Base-by-base conservation (phyloP, 2,888 invertebrate species). In the Phalangium opilio region DNA sequence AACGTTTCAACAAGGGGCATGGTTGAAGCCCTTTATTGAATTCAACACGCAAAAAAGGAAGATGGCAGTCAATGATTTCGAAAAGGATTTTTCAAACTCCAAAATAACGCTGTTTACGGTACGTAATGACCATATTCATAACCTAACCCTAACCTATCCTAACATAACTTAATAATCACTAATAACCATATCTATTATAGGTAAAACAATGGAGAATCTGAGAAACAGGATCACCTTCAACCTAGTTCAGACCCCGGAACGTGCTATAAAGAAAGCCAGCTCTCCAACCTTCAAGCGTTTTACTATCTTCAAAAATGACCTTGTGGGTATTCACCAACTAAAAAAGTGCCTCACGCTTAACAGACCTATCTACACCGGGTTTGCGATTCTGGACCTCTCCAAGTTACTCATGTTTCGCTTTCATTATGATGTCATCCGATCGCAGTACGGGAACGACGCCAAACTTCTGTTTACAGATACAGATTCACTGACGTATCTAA, bases 21-120 rank as follows among this genome's bases (percentile, higher is more conserved):
- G 56, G 57, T 38, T 60, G 43, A 50, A 56, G 43, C 43, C 47
- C 2, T 64, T 66, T 44, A 58, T 50, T 2, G 19, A n/a, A 10
- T 27, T 48, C 4, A 50, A 52, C 43, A 43, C 48, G 3, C 21
- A 45, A 5, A 38, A n/a, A 21, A 10, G 41, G 5, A 57, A 54
- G 58, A 44, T 53, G 46, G 60, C 50, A 55, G 58, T 50, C 48
- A 60, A 63, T 55, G 57, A 59, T 48, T 27, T 27, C 27, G 27
- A 27, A 27, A 27, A 27, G 27, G 27, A 27, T 60, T 67, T 44
- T 65, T 63, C 45, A 61, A 62, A 50, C 48, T 62, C 10, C 57
- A 57, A 55, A 62, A 62, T 49, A 60, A 62, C 45, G 41, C 56
- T 7, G 58, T 62, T 10, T 64, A 60, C 48, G 62, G 62, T 27